Evolutionary conservation across 2,797 vertebrate genomes (phyloP).

Genomic region (Cynodonichthys magdalenae): DNA sequence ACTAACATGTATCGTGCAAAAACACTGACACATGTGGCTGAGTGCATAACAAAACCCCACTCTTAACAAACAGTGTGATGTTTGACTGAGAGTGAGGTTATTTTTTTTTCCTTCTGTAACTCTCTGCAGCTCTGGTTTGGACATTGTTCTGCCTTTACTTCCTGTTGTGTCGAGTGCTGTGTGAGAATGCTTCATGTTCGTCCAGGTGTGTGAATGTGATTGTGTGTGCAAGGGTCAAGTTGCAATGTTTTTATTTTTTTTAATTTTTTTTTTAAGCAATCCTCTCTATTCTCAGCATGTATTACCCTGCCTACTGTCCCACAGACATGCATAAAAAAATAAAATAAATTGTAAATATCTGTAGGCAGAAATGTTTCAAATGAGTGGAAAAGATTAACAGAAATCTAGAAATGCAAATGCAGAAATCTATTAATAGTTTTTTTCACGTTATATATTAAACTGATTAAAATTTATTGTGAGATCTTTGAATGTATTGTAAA

Average conservation of each 20-base stretch:
- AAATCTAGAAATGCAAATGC: too few species aligned
- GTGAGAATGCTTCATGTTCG: constrained; percentile 43
- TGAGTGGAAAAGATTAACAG: not conserved
- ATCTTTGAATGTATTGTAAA: not conserved
- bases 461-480: constrained; percentile 11
- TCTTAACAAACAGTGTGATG: constrained; percentile 53
- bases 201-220: constrained; percentile 50
- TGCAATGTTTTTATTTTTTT: constrained; percentile 29
- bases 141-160: constrained; percentile 72
- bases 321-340: constrained; percentile 28
- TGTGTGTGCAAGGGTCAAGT: constrained; percentile 43
- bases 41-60: constrained; percentile 40
- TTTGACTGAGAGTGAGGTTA: constrained; percentile 58
- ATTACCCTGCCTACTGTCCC: constrained; percentile 19
- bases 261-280: constrained; percentile 28
- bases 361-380: constrained; percentile 8
- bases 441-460: constrained; percentile 1
- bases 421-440: constrained; percentile 5
- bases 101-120: constrained; percentile 57
- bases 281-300: constrained; percentile 32
- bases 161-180: constrained; percentile 65
- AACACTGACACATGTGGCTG: constrained; percentile 30
- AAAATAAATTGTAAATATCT: constrained; percentile 28
- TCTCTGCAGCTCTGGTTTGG: constrained; percentile 54
- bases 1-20: constrained; percentile 32